These are phyloP conservation scores for Gonioctena quinquepunctata DNA, from an alignment of 1,140 invertebrate species.

Conservation along the genomic window DNA sequence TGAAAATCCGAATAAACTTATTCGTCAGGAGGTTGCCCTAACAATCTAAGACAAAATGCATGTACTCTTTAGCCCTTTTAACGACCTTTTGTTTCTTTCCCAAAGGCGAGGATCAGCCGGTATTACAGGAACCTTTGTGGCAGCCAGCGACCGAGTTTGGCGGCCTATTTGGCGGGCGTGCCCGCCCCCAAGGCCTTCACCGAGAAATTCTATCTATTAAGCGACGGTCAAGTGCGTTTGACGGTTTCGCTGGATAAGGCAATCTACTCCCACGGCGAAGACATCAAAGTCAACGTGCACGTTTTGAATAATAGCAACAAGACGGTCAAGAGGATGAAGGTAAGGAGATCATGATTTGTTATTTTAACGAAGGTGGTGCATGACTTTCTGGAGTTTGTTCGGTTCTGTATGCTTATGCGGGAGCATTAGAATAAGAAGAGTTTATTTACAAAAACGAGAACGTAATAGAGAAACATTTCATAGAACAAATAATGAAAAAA, in stretches of 20 bases:
- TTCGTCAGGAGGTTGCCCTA: too few relatives aligned
- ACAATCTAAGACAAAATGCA: too few relatives aligned
- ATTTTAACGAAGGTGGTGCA: too few relatives aligned
- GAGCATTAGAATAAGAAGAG: too few relatives aligned
- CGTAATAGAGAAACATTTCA: too few relatives aligned
- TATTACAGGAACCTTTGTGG: constrained; percentile 36
- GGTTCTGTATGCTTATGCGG: too few relatives aligned
- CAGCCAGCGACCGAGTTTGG: constrained; percentile 46
- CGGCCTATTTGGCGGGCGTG: constrained; percentile 44
- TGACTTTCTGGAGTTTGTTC: too few relatives aligned
- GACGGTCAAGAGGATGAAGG: constrained; percentile 90
- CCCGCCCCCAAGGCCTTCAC: constrained; percentile 55
- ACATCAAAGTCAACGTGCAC: constrained; percentile 83
- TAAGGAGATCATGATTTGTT: too few relatives aligned
- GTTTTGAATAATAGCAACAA: constrained; percentile 94
- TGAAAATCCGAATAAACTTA: too few relatives aligned
- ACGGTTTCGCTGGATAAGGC: constrained; percentile 93
- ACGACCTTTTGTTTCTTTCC: background rate
- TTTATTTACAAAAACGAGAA: too few relatives aligned
- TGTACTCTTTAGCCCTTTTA: too few relatives aligned
- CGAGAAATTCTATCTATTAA: constrained; percentile 66
- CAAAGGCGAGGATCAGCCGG: background rate
- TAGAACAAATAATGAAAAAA: too few relatives aligned
- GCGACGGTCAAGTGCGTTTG: constrained; percentile 71
- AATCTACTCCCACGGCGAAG: constrained; percentile 90